These are phyloP conservation scores for Xestobium rufovillosum DNA, from an alignment of 2,888 invertebrate species.

Conservation along the genomic window DNA sequence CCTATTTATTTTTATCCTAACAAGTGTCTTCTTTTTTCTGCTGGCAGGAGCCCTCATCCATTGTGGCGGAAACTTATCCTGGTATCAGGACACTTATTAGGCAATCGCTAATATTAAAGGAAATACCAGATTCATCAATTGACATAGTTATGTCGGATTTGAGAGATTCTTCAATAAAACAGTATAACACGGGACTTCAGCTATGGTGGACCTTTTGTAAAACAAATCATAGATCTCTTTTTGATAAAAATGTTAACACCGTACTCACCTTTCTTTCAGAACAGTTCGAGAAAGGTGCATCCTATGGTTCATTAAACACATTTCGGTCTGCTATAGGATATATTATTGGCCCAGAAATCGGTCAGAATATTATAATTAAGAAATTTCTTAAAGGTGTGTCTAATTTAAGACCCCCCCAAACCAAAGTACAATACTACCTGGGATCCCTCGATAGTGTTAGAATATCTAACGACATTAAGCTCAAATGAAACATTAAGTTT, in stretches of 20 bases:
- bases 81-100: constrained; percentile 22
- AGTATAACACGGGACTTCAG: constrained; percentile 17
- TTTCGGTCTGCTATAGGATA: constrained; percentile 10
- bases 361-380: constrained; percentile 2
- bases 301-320: constrained; percentile 11
- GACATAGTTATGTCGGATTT: constrained; percentile 15
- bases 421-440: constrained; percentile 21
- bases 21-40: constrained; percentile 18
- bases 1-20: constrained; percentile 19
- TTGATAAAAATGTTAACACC: background rate
- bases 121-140: constrained; percentile 12
- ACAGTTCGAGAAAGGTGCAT: constrained; percentile 8
- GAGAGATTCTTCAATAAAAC: constrained; percentile 15
- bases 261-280: constrained; percentile 3
- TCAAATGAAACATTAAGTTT: constrained; percentile 17
- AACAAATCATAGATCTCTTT: constrained; percentile 11
- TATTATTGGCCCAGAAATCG: constrained; percentile 4
- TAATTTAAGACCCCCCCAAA: constrained; percentile 15
- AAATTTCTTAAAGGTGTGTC: constrained; percentile 21
- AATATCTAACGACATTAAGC: constrained; percentile 15
- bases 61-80: constrained; percentile 18
- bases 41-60: constrained; percentile 21
- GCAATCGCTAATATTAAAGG: constrained; percentile 5
- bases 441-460: constrained; percentile 23
- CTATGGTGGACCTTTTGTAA: constrained; percentile 18